Conservation (phyloP, 2,113 vertebrate genomes). For the Ranitomeya variabilis region DNA sequence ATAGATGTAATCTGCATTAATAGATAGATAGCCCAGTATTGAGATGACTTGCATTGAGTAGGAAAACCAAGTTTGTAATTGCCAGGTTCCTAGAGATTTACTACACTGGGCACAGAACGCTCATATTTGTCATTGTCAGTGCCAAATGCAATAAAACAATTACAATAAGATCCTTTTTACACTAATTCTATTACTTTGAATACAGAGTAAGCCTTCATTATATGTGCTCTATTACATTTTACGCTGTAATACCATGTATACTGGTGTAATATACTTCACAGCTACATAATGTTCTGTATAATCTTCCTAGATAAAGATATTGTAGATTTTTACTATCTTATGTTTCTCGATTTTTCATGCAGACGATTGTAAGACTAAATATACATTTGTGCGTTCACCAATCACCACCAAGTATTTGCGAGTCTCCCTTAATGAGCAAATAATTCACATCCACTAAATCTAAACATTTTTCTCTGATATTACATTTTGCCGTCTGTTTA, state of each 20-base stretch:
- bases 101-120: neutral
- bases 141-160: conserved; percentile 13
- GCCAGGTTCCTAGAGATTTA: neutral
- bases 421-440: conserved; percentile 28
- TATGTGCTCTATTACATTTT: conserved; percentile 1
- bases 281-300: neutral
- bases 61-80: neutral
- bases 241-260: neutral
- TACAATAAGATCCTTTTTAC: conserved; percentile 16
- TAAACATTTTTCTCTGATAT: conserved; percentile 44
- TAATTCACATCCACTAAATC: conserved; percentile 41
- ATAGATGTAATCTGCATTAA: neutral
- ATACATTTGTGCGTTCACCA: neutral
- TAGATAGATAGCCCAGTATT: neutral
- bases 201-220: neutral
- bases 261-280: neutral
- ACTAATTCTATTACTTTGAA: conserved; percentile 20
- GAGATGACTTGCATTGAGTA: neutral
- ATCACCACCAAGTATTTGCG: conserved; percentile 23
- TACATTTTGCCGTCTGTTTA: conserved; percentile 38
- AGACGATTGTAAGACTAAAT: neutral
- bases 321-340: neutral
- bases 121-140: neutral
- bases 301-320: neutral
- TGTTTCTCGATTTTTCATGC: neutral